These are phyloP conservation scores for Pyrocoelia pectoralis DNA, from an alignment of 2,888 invertebrate species.

Conservation along the genomic window DNA sequence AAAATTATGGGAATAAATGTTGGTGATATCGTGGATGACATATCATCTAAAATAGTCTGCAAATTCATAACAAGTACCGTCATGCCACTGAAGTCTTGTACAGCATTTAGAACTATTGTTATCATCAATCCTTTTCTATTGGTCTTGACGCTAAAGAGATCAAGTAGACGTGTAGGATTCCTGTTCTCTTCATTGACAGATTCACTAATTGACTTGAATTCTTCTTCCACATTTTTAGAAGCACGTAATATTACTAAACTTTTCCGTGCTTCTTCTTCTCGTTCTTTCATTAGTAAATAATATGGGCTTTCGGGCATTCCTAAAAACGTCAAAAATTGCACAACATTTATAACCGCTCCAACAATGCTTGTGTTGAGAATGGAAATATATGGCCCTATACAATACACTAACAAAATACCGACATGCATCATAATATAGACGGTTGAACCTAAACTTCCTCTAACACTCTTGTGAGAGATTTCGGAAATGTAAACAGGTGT, in stretches of 20 bases:
- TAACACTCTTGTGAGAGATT: slow-evolving; percentile 56
- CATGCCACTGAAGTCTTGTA: slow-evolving; percentile 55
- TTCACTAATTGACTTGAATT: slow-evolving; percentile 52
- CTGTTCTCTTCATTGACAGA: slow-evolving; percentile 52
- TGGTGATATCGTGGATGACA: slow-evolving; percentile 48
- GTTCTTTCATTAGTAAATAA: slow-evolving; percentile 49
- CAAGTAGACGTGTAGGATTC: slow-evolving; percentile 45
- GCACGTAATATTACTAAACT: slow-evolving; percentile 48
- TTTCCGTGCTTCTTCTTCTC: slow-evolving; percentile 48
- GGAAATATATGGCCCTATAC: slow-evolving; percentile 53
- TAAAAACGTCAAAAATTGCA: slow-evolving; percentile 50
- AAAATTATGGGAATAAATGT: slow-evolving; percentile 52
- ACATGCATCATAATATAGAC: slow-evolving; percentile 56
- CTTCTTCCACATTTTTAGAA: slow-evolving; percentile 46
- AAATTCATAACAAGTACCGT: slow-evolving; percentile 57
- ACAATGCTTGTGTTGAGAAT: slow-evolving; percentile 52
- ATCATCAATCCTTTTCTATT: slow-evolving; percentile 54
- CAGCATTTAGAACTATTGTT: slow-evolving; percentile 45
- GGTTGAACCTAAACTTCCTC: slow-evolving; percentile 50
- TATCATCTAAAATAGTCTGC: slow-evolving; percentile 48
- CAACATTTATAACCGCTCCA: slow-evolving; percentile 46
- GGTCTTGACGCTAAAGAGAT: slow-evolving; percentile 43
- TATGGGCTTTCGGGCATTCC: slow-evolving; percentile 58
- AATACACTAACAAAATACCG: slow-evolving; percentile 54
- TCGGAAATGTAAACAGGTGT: slow-evolving; percentile 55